Evolutionary conservation across 2,797 vertebrate species (phyloP).

Genomic region (Rhabdophis nuchalis): DNA sequence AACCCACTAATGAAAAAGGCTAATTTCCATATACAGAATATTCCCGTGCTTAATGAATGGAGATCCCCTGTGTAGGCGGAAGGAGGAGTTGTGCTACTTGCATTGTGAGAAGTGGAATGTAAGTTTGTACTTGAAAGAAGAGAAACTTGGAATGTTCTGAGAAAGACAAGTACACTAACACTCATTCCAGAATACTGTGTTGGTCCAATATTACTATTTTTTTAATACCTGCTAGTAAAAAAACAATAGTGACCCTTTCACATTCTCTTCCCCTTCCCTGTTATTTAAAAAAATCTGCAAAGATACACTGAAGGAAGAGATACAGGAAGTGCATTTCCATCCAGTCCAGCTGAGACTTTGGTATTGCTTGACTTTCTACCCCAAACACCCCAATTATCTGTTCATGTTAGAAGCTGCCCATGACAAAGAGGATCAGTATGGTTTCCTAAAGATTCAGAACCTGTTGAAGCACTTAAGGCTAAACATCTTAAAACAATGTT

Average conservation of each 20-base stretch:
- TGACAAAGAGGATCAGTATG: constrained; percentile 27
- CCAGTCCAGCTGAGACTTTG: constrained; percentile 46
- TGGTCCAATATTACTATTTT: constrained; percentile 65
- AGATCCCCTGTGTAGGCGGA: not conserved
- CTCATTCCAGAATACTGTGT: constrained; percentile 69
- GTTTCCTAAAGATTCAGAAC: not conserved
- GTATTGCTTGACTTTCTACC: constrained; percentile 53
- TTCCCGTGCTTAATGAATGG: not conserved
- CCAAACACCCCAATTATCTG: not conserved
- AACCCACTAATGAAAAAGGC: not conserved
- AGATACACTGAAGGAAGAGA: constrained; percentile 48
- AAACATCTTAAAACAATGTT: constrained; percentile 28
- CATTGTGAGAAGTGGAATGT: not conserved
- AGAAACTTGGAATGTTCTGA: constrained; percentile 62
- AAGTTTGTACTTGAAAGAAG: constrained; percentile 19
- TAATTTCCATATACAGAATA: not conserved
- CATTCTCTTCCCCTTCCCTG: constrained; percentile 8
- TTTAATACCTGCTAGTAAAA: constrained; percentile 70
- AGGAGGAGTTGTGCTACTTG: constrained; percentile 39
- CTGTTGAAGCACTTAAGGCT: constrained; percentile 7
- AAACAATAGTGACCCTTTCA: constrained; percentile 61
- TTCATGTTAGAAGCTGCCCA: not conserved
- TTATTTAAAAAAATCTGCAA: constrained; percentile 64
- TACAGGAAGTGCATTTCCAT: constrained; percentile 37
- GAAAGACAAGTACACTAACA: constrained; percentile 61